A percentile compares a stretch with the other conserved stretches of the same genome.
These are phyloP conservation scores for Drosophila ironensis DNA, from an alignment of 1,140 invertebrate species.

Conservation along the genomic window DNA sequence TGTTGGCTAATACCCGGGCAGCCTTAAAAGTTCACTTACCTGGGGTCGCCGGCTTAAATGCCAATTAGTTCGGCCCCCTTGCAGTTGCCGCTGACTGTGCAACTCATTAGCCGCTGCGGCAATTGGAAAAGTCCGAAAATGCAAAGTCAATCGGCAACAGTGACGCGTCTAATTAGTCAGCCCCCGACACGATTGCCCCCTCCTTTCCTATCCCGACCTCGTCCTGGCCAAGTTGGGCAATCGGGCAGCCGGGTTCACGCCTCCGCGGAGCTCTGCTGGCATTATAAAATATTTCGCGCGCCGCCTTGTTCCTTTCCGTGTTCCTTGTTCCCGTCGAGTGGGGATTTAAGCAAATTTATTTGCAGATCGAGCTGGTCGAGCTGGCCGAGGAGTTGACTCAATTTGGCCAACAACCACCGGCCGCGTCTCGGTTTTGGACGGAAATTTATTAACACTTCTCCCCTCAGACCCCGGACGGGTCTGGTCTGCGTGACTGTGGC, in stretches of 20 bases:
- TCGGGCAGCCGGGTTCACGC: slow-evolving; percentile 26
- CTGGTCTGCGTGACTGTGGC: slow-evolving; percentile 67
- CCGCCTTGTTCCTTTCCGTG: neutral
- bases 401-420: slow-evolving; percentile 51
- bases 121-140: slow-evolving; percentile 66
- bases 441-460: slow-evolving; percentile 76
- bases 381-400: slow-evolving; percentile 52
- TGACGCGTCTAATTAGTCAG: slow-evolving; percentile 77
- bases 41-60: slow-evolving; percentile 60
- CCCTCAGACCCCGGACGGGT: slow-evolving; percentile 20
- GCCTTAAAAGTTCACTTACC: slow-evolving; percentile 59
- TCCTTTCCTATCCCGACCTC: neutral
- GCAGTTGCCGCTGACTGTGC: neutral
- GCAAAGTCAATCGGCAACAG: slow-evolving; percentile 74
- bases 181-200: slow-evolving; percentile 53
- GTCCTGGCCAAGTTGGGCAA: slow-evolving; percentile 19
- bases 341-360: slow-evolving; percentile 79
- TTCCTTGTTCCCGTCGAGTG: slow-evolving; percentile 42
- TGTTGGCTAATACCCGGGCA: slow-evolving; percentile 20
- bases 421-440: slow-evolving; percentile 20
- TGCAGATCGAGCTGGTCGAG: slow-evolving; percentile 51
- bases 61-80: slow-evolving; percentile 56
- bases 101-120: slow-evolving; percentile 61
- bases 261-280: slow-evolving; percentile 7
- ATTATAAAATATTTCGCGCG: slow-evolving; percentile 72